phyloP scores from a whole-genome alignment of 2,113 vertebrate genomes.

The Ginglymostoma cirratum region DNA sequence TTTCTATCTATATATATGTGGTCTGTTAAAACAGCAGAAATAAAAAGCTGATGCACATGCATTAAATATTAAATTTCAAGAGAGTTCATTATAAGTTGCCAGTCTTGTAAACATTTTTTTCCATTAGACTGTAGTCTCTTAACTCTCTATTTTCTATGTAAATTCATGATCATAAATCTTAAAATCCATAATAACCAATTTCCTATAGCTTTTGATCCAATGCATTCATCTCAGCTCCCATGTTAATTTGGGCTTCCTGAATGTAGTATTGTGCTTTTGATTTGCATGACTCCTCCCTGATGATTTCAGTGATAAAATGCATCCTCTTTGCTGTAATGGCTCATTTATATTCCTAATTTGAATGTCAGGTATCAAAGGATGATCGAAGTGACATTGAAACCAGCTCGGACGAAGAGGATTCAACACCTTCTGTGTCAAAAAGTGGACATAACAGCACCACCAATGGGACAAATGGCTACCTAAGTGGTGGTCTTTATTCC shows the following conservation, averaged over 20 bases:
- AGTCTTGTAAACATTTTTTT: background rate
- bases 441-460: constrained; percentile 78
- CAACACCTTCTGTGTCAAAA: constrained; percentile 59
- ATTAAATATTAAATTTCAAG: too few species aligned
- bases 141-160: background rate
- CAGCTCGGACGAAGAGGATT: constrained; percentile 89
- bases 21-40: too few species aligned
- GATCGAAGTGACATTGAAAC: constrained; percentile 90
- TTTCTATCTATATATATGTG: too few species aligned
- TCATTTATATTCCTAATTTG: background rate
- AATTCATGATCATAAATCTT: background rate
- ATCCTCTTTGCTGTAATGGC: background rate
- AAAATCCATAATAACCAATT: background rate
- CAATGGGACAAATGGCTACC: constrained; percentile 84
- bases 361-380: constrained; percentile 80
- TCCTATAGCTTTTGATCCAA: background rate
- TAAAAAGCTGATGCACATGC: too few species aligned
- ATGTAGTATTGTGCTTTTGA: background rate
- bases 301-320: background rate
- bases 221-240: background rate
- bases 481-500: constrained; percentile 64
- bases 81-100: background rate
- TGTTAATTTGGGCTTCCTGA: background rate
- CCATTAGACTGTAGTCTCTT: background rate
- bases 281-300: background rate